These are phyloP conservation scores for Telenomus remus DNA, from an alignment of 1,140 invertebrate genomes.

Conservation along the genomic window DNA sequence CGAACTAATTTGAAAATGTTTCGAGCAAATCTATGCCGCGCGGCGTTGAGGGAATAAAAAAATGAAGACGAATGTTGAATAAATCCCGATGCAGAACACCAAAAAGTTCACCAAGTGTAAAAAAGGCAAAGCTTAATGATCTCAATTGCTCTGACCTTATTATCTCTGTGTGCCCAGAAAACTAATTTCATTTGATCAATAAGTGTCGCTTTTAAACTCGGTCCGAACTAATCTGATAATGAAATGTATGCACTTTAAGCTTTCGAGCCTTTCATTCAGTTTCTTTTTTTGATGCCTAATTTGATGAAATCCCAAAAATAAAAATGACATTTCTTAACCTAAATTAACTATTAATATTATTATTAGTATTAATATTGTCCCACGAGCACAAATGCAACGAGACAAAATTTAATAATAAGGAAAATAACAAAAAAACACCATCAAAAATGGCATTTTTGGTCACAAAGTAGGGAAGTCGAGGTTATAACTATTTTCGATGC, in stretches of 20 bases:
- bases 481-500: no score
- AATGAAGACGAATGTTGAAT: slow-evolving; percentile 21
- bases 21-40: background rate
- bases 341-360: no score
- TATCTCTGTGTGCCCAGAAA: slow-evolving; percentile 19
- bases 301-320: no score
- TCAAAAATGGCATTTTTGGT: no score
- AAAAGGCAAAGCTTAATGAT: slow-evolving; percentile 28
- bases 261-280: no score
- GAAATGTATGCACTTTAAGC: background rate
- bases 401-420: no score
- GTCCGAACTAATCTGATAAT: slow-evolving; percentile 4
- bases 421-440: no score
- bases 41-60: slow-evolving; percentile 9
- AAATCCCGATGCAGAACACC: slow-evolving; percentile 23
- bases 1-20: background rate
- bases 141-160: slow-evolving; percentile 40
- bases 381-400: no score
- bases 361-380: no score
- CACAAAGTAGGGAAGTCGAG: no score
- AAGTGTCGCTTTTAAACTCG: slow-evolving; percentile 13
- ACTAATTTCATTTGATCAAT: slow-evolving; percentile 44
- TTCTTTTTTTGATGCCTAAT: no score
- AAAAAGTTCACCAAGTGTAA: slow-evolving; percentile 22
- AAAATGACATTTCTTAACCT: no score